phyloP scores from a whole-genome alignment of 1,140 invertebrate genomes.

The Diorhabda carinulata region DNA sequence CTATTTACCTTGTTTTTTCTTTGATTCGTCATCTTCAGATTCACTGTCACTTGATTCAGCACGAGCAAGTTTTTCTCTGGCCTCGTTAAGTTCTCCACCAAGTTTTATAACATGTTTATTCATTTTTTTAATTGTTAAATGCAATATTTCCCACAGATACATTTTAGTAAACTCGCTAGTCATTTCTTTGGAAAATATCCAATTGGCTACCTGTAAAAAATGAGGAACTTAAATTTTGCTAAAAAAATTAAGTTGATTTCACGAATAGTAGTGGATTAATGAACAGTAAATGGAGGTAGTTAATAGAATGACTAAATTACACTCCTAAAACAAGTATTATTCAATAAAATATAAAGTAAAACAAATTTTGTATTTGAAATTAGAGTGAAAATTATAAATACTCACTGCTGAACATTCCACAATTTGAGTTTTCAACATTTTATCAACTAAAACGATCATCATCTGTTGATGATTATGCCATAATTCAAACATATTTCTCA shows the following conservation, averaged over 20 bases:
- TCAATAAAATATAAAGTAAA: too few species aligned
- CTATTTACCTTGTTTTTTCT: constrained; percentile 48
- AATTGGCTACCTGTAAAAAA: constrained; percentile 65
- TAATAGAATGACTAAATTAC: too few species aligned
- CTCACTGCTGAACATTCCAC: constrained; percentile 90
- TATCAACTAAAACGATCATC: constrained; percentile 94
- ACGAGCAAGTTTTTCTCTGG: constrained; percentile 75
- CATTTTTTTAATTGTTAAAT: constrained; percentile 94
- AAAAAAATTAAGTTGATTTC: too few species aligned
- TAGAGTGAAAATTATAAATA: neutral
- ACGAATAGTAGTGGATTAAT: neutral
- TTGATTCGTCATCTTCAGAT: constrained; percentile 64
- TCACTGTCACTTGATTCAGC: constrained; percentile 73
- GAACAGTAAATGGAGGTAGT: neutral
- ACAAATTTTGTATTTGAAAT: too few species aligned
- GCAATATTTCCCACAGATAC: constrained; percentile 97
- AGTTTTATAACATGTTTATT: constrained; percentile 90
- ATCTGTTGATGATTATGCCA: constrained; percentile 96
- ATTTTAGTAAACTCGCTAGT: constrained; percentile 87
- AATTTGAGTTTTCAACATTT: constrained; percentile 95
- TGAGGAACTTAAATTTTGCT: neutral
- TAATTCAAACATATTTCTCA: constrained; percentile 89
- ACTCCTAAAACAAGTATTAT: too few species aligned
- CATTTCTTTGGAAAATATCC: constrained; percentile 99
- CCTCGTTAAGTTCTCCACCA: constrained; percentile 76